A percentile compares a stretch with the other conserved stretches of the same genome.
These are phyloP conservation scores for Carduelis carduelis DNA, from an alignment of 2,797 vertebrate species.

Conservation along the genomic window DNA sequence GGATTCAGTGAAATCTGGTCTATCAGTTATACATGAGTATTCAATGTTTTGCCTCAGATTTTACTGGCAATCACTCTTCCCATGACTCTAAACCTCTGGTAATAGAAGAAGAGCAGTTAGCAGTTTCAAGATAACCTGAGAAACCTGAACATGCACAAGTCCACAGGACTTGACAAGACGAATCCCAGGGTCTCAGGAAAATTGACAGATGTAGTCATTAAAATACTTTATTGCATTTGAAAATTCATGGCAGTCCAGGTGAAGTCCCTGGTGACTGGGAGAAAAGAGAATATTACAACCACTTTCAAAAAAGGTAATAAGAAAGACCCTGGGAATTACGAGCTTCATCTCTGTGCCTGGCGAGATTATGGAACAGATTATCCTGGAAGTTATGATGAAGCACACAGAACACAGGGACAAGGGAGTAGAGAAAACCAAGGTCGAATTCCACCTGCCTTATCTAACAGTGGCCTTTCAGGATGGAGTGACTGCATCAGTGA, in stretches of 20 bases:
- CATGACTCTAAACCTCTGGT: not conserved
- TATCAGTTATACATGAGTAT: not conserved
- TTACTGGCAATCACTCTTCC: not conserved
- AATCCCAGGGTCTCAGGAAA: not conserved
- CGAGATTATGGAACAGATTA: not conserved
- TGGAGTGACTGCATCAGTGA: not conserved
- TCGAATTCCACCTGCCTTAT: not conserved
- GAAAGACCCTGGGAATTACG: not conserved
- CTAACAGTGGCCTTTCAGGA: not conserved
- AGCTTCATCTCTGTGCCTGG: not conserved
- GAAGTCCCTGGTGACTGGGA: not conserved
- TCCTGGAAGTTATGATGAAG: not conserved
- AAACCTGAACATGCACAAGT: not conserved
- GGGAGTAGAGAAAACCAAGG: not conserved
- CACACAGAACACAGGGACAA: not conserved
- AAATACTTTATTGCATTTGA: rapidly evolving
- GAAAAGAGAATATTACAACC: not conserved
- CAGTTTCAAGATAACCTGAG: not conserved
- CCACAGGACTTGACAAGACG: not conserved
- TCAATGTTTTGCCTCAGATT: not conserved
- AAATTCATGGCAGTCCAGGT: not conserved
- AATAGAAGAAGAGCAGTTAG: not conserved
- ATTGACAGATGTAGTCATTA: not conserved
- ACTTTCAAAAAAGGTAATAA: not conserved
- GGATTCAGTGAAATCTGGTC: not conserved